A percentile compares a stretch with the other conserved stretches of the same genome.
These are phyloP conservation scores for Epizoanthus illoricatus DNA, from an alignment of 92 coral and sea anemone genomes.

Conservation along the genomic window DNA sequence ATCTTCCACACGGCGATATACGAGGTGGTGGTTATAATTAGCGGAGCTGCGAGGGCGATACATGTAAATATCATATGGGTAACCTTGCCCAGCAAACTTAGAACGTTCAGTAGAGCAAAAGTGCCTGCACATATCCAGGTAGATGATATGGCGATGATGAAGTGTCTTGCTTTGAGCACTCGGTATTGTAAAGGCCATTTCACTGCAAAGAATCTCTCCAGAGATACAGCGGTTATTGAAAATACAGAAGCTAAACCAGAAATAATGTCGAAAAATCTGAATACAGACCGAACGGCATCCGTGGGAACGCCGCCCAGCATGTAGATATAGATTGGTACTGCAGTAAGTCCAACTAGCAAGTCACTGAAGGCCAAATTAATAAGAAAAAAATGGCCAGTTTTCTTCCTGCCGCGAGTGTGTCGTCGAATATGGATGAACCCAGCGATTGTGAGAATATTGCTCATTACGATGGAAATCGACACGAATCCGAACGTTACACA, in stretches of 20 bases:
- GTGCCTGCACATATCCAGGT: slow-evolving; percentile 62
- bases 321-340: slow-evolving; percentile 27
- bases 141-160: slow-evolving; percentile 31
- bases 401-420: neutral
- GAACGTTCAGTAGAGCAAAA: slow-evolving; percentile 61
- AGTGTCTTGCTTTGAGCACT: slow-evolving; percentile 31
- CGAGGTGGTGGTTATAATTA: slow-evolving; percentile 61
- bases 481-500: too few relatives aligned
- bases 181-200: slow-evolving; percentile 51
- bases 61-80: slow-evolving; percentile 59
- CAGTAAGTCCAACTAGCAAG: slow-evolving; percentile 11
- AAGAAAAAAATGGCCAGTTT: slow-evolving; percentile 6
- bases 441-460: too few relatives aligned
- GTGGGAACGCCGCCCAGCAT: slow-evolving; percentile 22
- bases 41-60: slow-evolving; percentile 50
- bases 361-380: slow-evolving; percentile 21
- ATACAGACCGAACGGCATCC: neutral
- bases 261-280: slow-evolving; percentile 46
- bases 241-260: slow-evolving; percentile 66
- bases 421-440: too few relatives aligned
- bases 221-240: slow-evolving; percentile 57
- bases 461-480: too few relatives aligned
- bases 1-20: slow-evolving; percentile 58
- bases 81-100: slow-evolving; percentile 49
- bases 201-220: slow-evolving; percentile 59